A percentile compares a stretch with the other conserved stretches of the same genome.
Conservation (phyloP, 1,140 invertebrate genomes). For the Battus philenor region DNA sequence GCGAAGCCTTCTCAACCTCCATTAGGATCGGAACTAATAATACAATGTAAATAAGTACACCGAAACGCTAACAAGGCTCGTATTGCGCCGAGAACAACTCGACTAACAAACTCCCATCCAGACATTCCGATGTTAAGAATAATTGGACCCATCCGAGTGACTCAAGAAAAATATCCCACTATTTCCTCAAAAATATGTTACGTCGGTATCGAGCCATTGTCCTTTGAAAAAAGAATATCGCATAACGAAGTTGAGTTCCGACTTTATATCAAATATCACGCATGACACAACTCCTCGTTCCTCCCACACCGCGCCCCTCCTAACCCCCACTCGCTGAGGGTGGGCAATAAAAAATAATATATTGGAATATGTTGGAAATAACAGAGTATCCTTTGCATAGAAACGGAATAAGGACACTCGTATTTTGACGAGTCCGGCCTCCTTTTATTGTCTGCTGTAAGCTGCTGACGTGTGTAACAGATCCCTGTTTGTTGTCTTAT, state of each 20-base stretch:
- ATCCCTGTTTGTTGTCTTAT: constrained; percentile 43
- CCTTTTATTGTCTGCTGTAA: constrained; percentile 59
- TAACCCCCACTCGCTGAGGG: constrained; percentile 21
- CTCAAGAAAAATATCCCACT: constrained; percentile 62
- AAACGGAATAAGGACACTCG: constrained; percentile 52
- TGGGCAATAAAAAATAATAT: constrained; percentile 77
- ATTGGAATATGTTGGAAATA: constrained; percentile 78
- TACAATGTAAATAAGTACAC: constrained; percentile 20
- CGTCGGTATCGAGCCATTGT: constrained; percentile 60
- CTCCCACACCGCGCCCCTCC: constrained; percentile 23
- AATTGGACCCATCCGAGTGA: constrained; percentile 60
- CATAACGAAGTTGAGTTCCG: constrained; percentile 72
- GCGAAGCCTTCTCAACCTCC: neutral
- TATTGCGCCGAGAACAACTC: constrained; percentile 31
- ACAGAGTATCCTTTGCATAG: constrained; percentile 70
- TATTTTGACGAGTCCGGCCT: constrained; percentile 59
- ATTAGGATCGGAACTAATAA: constrained; percentile 13
- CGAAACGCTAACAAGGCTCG: constrained; percentile 27
- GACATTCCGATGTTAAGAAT: constrained; percentile 61
- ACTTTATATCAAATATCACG: constrained; percentile 76
- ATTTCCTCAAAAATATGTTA: constrained; percentile 66
- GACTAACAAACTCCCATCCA: constrained; percentile 48
- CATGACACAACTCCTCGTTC: constrained; percentile 60
- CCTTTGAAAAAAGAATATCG: constrained; percentile 73
- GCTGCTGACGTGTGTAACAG: constrained; percentile 46